Conservation (phyloP, 2,888 invertebrate species). For the Monoplex corrugatus region DNA sequence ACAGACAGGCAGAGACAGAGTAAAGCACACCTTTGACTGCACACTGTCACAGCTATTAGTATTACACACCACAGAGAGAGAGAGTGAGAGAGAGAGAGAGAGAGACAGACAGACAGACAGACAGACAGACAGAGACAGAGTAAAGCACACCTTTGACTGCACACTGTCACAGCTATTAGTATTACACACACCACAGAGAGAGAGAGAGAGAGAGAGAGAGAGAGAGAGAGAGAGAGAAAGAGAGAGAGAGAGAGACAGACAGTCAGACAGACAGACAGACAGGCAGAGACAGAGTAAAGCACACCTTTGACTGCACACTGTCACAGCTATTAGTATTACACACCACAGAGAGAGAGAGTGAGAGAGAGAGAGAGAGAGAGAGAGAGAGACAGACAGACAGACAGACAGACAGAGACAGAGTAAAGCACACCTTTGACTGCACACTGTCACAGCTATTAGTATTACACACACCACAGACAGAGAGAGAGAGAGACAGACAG, state of each 20-base stretch:
- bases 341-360: neutral
- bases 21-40: too few relatives aligned
- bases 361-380: neutral
- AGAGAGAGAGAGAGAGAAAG: neutral
- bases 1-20: constrained; percentile 29
- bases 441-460: too few relatives aligned
- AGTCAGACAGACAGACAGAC: constrained; percentile 16
- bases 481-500: constrained; percentile 47
- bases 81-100: neutral
- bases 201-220: neutral
- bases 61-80: too few relatives aligned
- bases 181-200: neutral
- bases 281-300: constrained; percentile 27
- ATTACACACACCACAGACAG: neutral
- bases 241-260: neutral
- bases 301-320: too few relatives aligned
- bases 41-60: too few relatives aligned
- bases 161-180: too few relatives aligned
- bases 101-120: too few relatives aligned
- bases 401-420: too few relatives aligned
- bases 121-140: too few relatives aligned
- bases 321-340: too few relatives aligned
- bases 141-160: too few relatives aligned
- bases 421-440: too few relatives aligned
- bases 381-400: neutral